phyloP scores from a whole-genome alignment of 2,888 invertebrate species.

The Frankliniella intonsa region DNA sequence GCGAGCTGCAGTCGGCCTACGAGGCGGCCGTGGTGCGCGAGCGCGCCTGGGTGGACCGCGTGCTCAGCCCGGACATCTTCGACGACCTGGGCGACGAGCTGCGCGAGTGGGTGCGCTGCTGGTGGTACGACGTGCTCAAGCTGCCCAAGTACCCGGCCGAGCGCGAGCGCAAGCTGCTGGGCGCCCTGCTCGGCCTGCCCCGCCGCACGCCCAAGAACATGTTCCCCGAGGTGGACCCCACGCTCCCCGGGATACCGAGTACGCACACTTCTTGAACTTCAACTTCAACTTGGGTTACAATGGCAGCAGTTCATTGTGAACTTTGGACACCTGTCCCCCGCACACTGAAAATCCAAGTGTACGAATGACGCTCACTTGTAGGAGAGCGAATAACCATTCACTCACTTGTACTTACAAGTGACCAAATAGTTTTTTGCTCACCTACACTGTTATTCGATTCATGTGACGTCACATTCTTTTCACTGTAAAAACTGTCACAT shows the following conservation, averaged over 20 bases:
- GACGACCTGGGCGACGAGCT: conserved; percentile 74
- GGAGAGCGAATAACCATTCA: too few relatives aligned
- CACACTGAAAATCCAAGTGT: too few relatives aligned
- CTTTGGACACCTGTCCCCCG: too few relatives aligned
- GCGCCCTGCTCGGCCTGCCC: neutral
- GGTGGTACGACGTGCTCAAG: conserved; percentile 54
- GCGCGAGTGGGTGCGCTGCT: conserved; percentile 66
- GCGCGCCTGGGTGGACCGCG: conserved; percentile 27
- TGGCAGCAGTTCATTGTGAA: too few relatives aligned
- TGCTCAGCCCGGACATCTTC: conserved; percentile 52
- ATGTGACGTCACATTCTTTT: too few relatives aligned
- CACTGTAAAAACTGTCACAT: too few relatives aligned
- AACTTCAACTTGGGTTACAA: too few relatives aligned
- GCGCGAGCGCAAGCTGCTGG: conserved; percentile 47
- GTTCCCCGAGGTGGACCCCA: conserved; percentile 32
- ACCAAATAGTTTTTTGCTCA: too few relatives aligned
- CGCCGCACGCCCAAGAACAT: neutral
- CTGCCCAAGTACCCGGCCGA: conserved; percentile 71
- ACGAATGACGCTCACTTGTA: too few relatives aligned
- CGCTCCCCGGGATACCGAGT: conserved; percentile 27
- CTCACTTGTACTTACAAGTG: too few relatives aligned
- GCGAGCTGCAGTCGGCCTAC: conserved; percentile 23
- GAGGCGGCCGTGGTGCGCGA: conserved; percentile 29
- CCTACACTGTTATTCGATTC: too few relatives aligned
- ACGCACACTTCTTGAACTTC: too few relatives aligned